Evolutionary conservation across 2,797 vertebrate species (phyloP).

Genomic region (Labeo calbasu): DNA sequence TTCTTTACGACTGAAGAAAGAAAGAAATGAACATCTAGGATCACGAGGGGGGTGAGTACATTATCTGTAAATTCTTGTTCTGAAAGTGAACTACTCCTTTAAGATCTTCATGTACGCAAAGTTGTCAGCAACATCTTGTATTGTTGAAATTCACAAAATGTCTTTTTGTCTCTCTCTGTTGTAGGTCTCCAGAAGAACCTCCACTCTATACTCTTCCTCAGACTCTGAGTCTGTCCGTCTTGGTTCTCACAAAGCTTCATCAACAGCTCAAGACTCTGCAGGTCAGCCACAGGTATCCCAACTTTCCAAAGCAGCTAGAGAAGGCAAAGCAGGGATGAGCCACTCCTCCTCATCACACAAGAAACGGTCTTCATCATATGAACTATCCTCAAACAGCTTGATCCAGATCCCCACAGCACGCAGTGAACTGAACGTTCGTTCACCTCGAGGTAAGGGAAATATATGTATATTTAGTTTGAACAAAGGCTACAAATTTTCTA

Average conservation of each 20-base stretch:
- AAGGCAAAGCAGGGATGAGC: constrained; percentile 55
- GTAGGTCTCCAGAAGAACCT: constrained; percentile 57
- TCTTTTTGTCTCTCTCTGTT: constrained; percentile 8
- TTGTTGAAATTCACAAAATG: background rate
- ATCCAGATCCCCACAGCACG: constrained; percentile 63
- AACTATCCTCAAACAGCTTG: constrained; percentile 48
- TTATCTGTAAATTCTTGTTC: too few relatives aligned
- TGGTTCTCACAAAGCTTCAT: constrained; percentile 67
- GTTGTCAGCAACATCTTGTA: background rate
- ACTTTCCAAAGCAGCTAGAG: constrained; percentile 62
- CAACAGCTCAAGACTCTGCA: constrained; percentile 56
- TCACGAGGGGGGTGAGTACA: too few relatives aligned
- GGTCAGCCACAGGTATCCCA: constrained; percentile 62
- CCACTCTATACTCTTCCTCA: constrained; percentile 60
- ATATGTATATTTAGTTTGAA: background rate
- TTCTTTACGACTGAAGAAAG: too few relatives aligned
- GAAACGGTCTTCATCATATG: constrained; percentile 48
- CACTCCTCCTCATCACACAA: constrained; percentile 62
- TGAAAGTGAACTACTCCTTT: too few relatives aligned
- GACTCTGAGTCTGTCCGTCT: constrained; percentile 67
- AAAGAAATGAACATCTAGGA: too few relatives aligned
- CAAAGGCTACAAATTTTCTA: background rate
- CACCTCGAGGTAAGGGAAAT: constrained; percentile 66
- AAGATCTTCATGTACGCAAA: background rate
- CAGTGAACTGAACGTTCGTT: constrained; percentile 57